Percentiles rank a stretch among this genome's conserved stretches.
These are phyloP conservation scores for Octonoba sinensis DNA, from an alignment of 2,888 invertebrate species.

Conservation along the genomic window DNA sequence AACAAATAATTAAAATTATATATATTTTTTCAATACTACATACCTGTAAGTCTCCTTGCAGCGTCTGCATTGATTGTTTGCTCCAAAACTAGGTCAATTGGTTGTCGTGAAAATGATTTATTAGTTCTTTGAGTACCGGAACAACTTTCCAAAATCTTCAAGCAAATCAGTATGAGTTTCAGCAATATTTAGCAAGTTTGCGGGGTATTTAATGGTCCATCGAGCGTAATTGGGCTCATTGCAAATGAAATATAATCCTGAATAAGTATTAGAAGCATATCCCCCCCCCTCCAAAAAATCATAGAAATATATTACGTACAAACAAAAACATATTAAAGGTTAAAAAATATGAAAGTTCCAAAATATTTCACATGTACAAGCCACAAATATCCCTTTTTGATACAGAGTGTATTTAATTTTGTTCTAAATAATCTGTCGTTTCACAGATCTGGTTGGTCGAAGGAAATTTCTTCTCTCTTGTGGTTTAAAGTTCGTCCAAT, in stretches of 20 bases:
- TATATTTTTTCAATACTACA: neutral
- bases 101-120: constrained; percentile 1
- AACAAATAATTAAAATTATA: neutral
- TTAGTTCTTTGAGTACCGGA: neutral
- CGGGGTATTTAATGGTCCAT: neutral
- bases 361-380: too few species aligned
- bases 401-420: too few species aligned
- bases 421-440: too few species aligned
- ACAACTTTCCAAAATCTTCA: neutral
- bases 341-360: too few species aligned
- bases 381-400: too few species aligned
- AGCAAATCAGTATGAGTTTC: neutral
- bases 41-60: constrained; percentile 1
- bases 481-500: too few species aligned
- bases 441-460: too few species aligned
- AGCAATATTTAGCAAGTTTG: neutral
- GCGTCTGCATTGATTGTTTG: neutral
- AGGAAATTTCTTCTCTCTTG: too few species aligned
- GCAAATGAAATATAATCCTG: neutral
- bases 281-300: too few species aligned
- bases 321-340: too few species aligned
- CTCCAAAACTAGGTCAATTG: neutral
- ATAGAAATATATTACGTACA: too few species aligned
- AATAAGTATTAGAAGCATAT: too few species aligned
- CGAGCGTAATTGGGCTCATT: neutral